Evolutionary conservation across 2,113 vertebrate species (phyloP).

Genomic region (Menidia beryllina): DNA sequence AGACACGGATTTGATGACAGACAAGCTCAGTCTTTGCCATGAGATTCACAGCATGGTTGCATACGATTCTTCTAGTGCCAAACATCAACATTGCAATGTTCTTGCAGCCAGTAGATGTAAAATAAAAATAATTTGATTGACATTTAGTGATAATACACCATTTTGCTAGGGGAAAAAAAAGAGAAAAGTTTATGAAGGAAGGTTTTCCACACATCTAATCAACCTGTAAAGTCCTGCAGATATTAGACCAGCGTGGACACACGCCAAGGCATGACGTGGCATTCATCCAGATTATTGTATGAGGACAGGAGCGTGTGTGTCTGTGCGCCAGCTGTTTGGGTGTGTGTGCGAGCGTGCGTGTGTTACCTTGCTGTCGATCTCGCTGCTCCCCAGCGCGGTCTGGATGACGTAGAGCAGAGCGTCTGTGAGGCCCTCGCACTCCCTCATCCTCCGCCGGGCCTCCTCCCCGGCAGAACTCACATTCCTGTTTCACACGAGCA

Average conservation of each 20-base stretch:
- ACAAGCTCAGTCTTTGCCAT: not conserved
- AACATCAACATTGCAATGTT: too few species aligned
- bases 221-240: conserved; percentile 30
- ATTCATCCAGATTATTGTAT: not conserved
- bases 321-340: not conserved
- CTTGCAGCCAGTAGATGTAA: too few species aligned
- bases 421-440: conserved; percentile 98
- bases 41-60: not conserved
- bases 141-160: too few species aligned
- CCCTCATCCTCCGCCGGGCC: conserved; percentile 95
- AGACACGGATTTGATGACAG: not conserved
- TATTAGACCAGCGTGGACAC: not conserved
- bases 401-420: conserved; percentile 97
- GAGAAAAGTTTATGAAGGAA: too few species aligned
- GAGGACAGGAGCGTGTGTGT: not conserved
- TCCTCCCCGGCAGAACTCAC: conserved; percentile 99
- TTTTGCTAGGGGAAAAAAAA: too few species aligned
- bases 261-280: not conserved
- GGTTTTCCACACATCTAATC: not conserved
- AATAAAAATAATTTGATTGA: too few species aligned
- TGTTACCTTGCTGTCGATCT: conserved; percentile 98
- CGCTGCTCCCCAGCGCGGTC: conserved; percentile 96
- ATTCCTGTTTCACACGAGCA: conserved; percentile 84
- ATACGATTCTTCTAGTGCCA: too few species aligned
- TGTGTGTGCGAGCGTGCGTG: not conserved